Percentiles rank a stretch among this genome's conserved stretches.
Conservation (phyloP, 2,888 invertebrate species). For the Trachelus iudaicus region DNA sequence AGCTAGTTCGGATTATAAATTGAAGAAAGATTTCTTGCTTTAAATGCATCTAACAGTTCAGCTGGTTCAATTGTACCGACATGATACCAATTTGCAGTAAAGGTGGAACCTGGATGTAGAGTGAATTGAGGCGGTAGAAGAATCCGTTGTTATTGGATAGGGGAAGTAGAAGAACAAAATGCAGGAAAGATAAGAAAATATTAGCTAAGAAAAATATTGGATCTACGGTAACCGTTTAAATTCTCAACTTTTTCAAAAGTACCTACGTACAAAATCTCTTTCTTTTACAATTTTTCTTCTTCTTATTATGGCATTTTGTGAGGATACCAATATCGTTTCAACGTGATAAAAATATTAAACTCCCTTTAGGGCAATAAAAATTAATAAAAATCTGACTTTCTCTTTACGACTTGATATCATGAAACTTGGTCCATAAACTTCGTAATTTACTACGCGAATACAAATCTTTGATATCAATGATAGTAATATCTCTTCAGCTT, state of each 20-base stretch:
- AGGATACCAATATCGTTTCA: not conserved
- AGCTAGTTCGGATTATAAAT: not conserved
- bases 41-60: not conserved
- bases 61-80: not conserved
- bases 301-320: too few species aligned
- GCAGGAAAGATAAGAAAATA: not conserved
- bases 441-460: not conserved
- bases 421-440: not conserved
- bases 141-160: not conserved
- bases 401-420: not conserved
- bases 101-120: not conserved
- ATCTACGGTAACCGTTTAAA: not conserved
- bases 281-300: too few species aligned
- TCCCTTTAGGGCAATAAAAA: not conserved
- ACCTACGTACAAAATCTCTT: too few species aligned
- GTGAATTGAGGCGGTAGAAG: not conserved
- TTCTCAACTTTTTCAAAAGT: not conserved
- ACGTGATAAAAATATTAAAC: not conserved
- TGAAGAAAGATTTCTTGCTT: not conserved
- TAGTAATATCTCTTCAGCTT: not conserved
- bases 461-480: not conserved
- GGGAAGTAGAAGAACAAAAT: not conserved
- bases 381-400: not conserved
- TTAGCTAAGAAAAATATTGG: not conserved
- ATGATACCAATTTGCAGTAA: not conserved